Evolutionary conservation across 2,888 invertebrate species (phyloP).

Genomic region (Thereva unica): DNA sequence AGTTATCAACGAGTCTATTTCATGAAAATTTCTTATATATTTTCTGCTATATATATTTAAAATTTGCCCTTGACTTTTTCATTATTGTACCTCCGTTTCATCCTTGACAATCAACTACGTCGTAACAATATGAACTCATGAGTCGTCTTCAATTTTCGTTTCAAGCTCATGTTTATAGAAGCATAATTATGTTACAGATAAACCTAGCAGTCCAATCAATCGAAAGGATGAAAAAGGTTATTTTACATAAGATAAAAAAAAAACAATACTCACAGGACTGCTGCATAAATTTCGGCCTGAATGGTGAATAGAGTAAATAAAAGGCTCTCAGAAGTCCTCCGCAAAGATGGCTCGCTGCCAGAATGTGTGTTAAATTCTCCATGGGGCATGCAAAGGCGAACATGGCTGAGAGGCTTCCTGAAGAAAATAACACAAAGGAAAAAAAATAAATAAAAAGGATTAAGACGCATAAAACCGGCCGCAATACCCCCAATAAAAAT

Average conservation of each 20-base stretch:
- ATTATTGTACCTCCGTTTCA: too few relatives aligned
- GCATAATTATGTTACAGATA: too few relatives aligned
- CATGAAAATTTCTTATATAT: too few relatives aligned
- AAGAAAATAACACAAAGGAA: conserved; percentile 10
- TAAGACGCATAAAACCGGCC: neutral
- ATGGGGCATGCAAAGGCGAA: conserved; percentile 64
- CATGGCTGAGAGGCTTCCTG: conserved; percentile 62
- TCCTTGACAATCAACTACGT: too few relatives aligned
- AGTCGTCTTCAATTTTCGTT: too few relatives aligned
- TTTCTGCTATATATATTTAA: too few relatives aligned
- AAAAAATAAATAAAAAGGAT: neutral
- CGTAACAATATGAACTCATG: too few relatives aligned
- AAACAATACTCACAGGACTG: conserved; percentile 50
- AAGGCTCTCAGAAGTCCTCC: conserved; percentile 53
- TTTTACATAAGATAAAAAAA: conserved; percentile 1
- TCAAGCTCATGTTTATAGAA: too few relatives aligned
- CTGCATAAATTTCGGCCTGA: conserved; percentile 55
- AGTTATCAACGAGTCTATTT: too few relatives aligned
- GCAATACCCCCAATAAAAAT: conserved; percentile 60
- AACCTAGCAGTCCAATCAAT: too few relatives aligned
- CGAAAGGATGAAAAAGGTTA: neutral
- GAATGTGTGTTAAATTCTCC: conserved; percentile 59
- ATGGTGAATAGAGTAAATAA: conserved; percentile 56
- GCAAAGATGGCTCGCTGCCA: conserved; percentile 56
- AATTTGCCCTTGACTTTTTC: too few relatives aligned